Evolutionary conservation across 2,113 vertebrate species (phyloP).

Genomic region (Guaruba guarouba): DNA sequence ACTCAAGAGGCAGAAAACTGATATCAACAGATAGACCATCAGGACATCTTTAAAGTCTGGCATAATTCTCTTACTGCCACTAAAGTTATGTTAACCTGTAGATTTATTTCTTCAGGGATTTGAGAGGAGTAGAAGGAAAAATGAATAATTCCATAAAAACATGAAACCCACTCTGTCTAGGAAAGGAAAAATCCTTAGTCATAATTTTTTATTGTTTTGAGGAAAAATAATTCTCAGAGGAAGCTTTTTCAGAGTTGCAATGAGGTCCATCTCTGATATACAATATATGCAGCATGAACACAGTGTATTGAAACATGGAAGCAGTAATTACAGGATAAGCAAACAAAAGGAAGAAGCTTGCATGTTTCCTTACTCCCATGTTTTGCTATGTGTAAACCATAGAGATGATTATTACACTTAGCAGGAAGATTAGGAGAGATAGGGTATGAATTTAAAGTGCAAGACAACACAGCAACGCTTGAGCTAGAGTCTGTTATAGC

Average conservation of each 20-base stretch:
- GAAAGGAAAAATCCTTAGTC: background rate
- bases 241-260: background rate
- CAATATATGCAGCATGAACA: background rate
- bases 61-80: background rate
- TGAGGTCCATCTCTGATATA: background rate
- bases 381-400: background rate
- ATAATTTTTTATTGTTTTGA: background rate
- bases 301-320: background rate
- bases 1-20: conserved; percentile 32
- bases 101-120: background rate
- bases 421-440: background rate
- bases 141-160: background rate
- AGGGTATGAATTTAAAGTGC: background rate
- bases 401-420: background rate
- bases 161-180: background rate
- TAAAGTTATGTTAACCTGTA: background rate
- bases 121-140: background rate
- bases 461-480: background rate
- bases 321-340: background rate
- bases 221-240: background rate
- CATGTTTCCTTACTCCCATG: background rate
- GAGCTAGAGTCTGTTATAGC: background rate
- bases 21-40: background rate
- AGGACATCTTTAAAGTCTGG: background rate
- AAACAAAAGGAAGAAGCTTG: background rate